Evolutionary conservation across 2,797 vertebrate genomes (phyloP), one percentile per base, ranked within the genome.

Genomic region (Sebastes vulpes): DNA sequence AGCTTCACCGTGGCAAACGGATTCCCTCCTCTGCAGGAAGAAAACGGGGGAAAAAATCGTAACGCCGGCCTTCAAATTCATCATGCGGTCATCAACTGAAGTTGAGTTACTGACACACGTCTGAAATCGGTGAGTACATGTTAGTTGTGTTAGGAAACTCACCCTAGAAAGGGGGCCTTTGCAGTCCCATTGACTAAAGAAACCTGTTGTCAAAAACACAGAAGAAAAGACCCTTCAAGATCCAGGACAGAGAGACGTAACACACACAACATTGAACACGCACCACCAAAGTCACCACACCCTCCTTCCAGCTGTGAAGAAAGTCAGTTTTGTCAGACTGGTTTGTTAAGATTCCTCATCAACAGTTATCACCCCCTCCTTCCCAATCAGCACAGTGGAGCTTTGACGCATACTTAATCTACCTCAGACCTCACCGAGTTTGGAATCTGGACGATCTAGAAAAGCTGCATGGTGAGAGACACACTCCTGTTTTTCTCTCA

Each of bases 1-100:
- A 99, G 97, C 75, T 97, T 98, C 81, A 99, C 97, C 0, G 97
- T 98, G 12, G 97, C 96, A 69, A 99, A 99, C 5, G 98, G 98
- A 86, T 99, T 99, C 88, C 97, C 98, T 85, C 97, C 98, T 52
- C 98, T 99, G 95, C 1, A 85, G 56, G 83, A 5, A 82, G 23
- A 79, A 75, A 74, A 82, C 0, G 1, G 1, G 28, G 3, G 10
- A 0, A 21, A 18, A 53, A 48, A 68, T 72, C 4, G 12, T 12
- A 32, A 48, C 1, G 31, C 5, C 23, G 46, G 2, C 10, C 38
- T 46, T 71, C 8, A 23, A 29, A 12, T 16, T 25, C 42, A 21
- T 52, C 8, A 35, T 9, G n/a, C 28, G 18, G 20, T 53, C 10
- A 18, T 29, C 4, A 48, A 18, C 5, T 18, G 14, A 10, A 3